Base-by-base conservation (phyloP, 2,888 invertebrate species). In the Laspeyria flexula region DNA sequence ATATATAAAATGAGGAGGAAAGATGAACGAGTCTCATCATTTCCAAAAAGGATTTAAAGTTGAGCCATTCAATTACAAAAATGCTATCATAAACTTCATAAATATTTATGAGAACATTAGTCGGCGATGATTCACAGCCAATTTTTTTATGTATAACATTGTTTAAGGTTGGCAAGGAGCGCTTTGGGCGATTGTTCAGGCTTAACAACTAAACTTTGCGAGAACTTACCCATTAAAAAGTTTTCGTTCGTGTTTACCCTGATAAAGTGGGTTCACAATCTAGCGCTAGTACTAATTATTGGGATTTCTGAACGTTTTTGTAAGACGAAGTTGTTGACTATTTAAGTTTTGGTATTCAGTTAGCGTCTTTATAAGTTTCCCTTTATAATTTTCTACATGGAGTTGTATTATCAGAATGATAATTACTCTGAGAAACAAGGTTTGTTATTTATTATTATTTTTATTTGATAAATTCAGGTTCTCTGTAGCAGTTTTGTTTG, bases 191-290 rank as follows among this genome's bases (percentile, higher is more conserved):
- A 67, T 70, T 66, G 68, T 73, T 54, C 61, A 53, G 64, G 43
- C 53, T 75, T 66, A 67, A 57, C 69, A 57, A 60, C 40, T 57
- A 60, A 75, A 68, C 71, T 77, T 63, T 34, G 40, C 44, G 33
- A 59, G 55, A 75, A 75, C 75, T 74, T 73, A 51, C 42, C 65
- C 74, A 74, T 79, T 79, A 75, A 68, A 74, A 73, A 75, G 55
- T 78, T 70, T 33, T 43, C 38, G 43, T 35, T 35, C 51, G 46
- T 66, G 67, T 63, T 69, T 61, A 52, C 59, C 37, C 60, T 63
- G 63, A 67, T 65, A 54, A 66, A 68, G 43, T 73, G 61, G 7
- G 45, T 38, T 49, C 41, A 27, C 47, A 46, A 61, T 57, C 41
- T 58, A 61, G 51, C 60, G 54, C 40, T 60, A 41, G 35, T 16